phyloP scores from a whole-genome alignment of 2,888 invertebrate species.

The Bedellia somnulentella region DNA sequence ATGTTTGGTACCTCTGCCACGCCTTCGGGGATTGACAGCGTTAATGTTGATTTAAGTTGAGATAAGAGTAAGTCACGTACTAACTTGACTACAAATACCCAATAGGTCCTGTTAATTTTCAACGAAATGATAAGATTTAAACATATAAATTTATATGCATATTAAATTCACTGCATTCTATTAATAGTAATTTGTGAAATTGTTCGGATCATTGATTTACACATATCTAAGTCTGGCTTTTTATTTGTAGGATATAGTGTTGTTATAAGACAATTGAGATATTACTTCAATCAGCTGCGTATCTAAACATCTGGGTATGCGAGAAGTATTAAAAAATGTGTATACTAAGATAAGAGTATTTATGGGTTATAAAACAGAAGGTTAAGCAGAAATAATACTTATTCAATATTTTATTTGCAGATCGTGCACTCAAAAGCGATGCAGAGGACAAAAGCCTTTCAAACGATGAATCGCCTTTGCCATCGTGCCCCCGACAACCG shows the following conservation, averaged over 20 bases:
- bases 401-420: constrained; percentile 22
- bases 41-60: no score
- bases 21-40: no score
- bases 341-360: no score
- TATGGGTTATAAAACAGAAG: no score
- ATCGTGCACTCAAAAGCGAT: constrained; percentile 46
- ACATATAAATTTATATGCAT: background rate
- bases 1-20: no score
- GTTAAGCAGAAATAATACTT: no score
- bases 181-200: no score
- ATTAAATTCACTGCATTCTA: background rate
- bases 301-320: constrained; percentile 18
- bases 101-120: background rate
- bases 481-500: constrained; percentile 72
- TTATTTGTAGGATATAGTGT: no score
- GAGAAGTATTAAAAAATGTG: no score
- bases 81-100: background rate
- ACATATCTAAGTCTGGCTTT: no score
- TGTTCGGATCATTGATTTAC: no score
- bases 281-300: constrained; percentile 19
- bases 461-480: constrained; percentile 46
- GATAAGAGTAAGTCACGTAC: constrained; percentile 29
- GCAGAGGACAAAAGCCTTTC: constrained; percentile 51
- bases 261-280: no score
- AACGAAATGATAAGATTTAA: background rate